Evolutionary conservation across 2,888 invertebrate species (phyloP).

Genomic region (Operophtera brumata): DNA sequence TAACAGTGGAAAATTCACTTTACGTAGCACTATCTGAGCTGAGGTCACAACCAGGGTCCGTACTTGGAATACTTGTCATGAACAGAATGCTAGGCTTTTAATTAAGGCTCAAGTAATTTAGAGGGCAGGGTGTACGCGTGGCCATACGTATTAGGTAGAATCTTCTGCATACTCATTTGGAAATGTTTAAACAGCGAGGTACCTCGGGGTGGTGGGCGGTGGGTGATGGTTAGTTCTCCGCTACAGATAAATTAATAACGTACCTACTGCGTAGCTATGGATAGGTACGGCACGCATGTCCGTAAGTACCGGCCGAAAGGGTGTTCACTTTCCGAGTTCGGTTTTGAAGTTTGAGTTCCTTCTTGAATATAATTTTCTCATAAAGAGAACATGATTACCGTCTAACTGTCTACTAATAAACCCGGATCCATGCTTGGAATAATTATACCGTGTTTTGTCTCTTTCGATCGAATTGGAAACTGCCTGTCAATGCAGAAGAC

Average conservation of each 20-base stretch:
- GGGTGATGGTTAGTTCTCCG: conserved; percentile 75
- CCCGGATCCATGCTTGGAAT: too few relatives aligned
- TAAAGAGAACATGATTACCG: too few relatives aligned
- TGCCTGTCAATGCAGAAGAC: too few relatives aligned
- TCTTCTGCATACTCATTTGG: conserved; percentile 79
- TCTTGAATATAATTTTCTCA: background rate
- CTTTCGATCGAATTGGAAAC: too few relatives aligned
- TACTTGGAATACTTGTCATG: conserved; percentile 75
- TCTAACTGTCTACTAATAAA: too few relatives aligned
- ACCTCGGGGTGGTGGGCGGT: conserved; percentile 43
- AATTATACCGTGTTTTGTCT: too few relatives aligned
- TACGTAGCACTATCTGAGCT: conserved; percentile 58
- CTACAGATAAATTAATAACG: conserved; percentile 80
- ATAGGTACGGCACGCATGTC: conserved; percentile 70
- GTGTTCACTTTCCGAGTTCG: conserved; percentile 44
- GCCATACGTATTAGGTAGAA: conserved; percentile 68
- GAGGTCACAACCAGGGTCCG: conserved; percentile 45
- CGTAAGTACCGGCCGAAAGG: conserved; percentile 50
- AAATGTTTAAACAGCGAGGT: conserved; percentile 74
- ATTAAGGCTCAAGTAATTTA: conserved; percentile 79
- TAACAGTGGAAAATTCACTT: conserved; percentile 53
- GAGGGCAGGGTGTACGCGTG: conserved; percentile 64
- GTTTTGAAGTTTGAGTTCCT: conserved; percentile 20
- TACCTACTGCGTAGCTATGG: conserved; percentile 54
- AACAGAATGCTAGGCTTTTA: conserved; percentile 78